These are phyloP conservation scores for Gorsachius magnificus DNA, from an alignment of 2,797 vertebrate species.

Conservation along the genomic window DNA sequence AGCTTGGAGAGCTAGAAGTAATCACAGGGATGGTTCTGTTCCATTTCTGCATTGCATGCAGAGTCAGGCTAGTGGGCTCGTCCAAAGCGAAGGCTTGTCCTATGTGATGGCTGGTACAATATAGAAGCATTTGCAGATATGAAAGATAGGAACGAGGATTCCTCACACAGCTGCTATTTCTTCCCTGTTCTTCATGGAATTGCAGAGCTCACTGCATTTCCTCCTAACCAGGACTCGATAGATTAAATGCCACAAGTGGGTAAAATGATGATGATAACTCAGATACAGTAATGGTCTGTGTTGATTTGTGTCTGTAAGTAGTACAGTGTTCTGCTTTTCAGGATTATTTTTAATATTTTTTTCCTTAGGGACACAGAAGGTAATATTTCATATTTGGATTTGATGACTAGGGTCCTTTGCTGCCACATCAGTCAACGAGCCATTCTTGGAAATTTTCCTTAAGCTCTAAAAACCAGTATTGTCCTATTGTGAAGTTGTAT, in stretches of 20 bases:
- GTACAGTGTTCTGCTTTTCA: background rate
- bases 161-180: background rate
- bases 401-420: background rate
- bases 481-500: background rate
- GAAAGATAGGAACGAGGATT: rapidly evolving
- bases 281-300: background rate
- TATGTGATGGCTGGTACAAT: background rate
- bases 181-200: background rate
- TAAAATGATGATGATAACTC: background rate
- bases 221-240: background rate
- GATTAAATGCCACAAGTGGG: background rate
- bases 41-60: background rate
- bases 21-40: background rate
- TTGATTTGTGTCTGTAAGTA: rapidly evolving
- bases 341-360: background rate
- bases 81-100: background rate
- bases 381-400: background rate
- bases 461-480: background rate
- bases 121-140: background rate
- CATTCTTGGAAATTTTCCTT: background rate
- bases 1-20: background rate
- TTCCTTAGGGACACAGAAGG: background rate
- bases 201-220: background rate
- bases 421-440: background rate
- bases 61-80: background rate